Base-by-base conservation (phyloP, 2,888 invertebrate genomes). In the Phrixothrix hirtus region DNA sequence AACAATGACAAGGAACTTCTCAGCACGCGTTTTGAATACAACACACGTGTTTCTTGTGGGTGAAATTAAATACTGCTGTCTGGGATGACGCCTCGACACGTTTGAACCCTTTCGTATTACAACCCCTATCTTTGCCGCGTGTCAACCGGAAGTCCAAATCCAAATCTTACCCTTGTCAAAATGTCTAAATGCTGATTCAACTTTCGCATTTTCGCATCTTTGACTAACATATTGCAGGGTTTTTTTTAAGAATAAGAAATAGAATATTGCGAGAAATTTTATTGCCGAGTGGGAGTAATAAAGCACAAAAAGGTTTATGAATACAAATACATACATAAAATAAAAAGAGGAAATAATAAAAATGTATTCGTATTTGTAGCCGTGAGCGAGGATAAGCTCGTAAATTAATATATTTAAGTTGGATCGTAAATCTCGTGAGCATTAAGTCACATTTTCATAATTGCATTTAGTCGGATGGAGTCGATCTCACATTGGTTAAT, bases 401-500 rank as follows among this genome's bases (percentile, higher is more conserved):
- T 75, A 75, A 74, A 75, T 75, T 75, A 75, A 75, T 75, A 74
- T 72, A 75, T 74, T 74, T 73, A 74, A 75, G 69, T 72, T 65
- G 66, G 65, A 64, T 65, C 72, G 72, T 75, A 75, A 75, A 75
- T 75, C 74, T 73, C 69, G 61, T 43, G 67, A 72, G 73, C 74
- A 75, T 75, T 75, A 75, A 75, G 74, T 74, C 74, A 74, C 72
- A 74, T 75, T 75, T 75, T 74, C 74, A 72, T 74, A 75, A 74
- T 75, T 75, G 72, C 74, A 74, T 74, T 75, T 74, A 71, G 69
- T 46, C 21, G 44, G 39, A 44, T 44, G 50, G 37, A 63, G 62
- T 65, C 63, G 48, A 54, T 54, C 43, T 54, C 44, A 39, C 36
- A 38, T 53, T 38, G 47, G 48, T 35, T 39, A 46, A 38, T 27